Conservation (phyloP, 2,797 vertebrate species). For the Falco biarmicus region DNA sequence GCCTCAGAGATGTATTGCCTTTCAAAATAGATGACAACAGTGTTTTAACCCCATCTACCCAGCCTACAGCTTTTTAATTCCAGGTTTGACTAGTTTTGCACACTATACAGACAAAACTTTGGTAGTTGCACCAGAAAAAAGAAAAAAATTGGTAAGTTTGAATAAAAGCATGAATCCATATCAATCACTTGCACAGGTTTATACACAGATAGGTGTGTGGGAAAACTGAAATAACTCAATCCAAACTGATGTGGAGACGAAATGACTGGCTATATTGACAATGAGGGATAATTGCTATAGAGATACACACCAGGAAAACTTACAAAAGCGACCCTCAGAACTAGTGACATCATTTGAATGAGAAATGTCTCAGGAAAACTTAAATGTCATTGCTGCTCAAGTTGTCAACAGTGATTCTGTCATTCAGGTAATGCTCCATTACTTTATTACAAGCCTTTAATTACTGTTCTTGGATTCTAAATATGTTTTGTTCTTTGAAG, state of each 20-base stretch:
- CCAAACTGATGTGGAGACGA: conserved; percentile 27
- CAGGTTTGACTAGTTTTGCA: neutral
- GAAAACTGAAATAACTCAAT: conserved; percentile 45
- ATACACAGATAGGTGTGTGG: conserved; percentile 23
- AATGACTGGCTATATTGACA: conserved; percentile 39
- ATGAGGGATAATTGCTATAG: neutral
- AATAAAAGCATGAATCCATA: conserved; percentile 39
- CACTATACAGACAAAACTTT: neutral
- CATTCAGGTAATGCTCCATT: conserved; percentile 34
- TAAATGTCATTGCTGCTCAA: conserved; percentile 36
- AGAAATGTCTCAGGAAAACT: conserved; percentile 42
- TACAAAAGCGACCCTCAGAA: conserved; percentile 30
- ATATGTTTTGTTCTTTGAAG: neutral
- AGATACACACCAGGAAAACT: conserved; percentile 6
- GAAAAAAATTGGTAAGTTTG: neutral
- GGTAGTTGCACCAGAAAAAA: neutral
- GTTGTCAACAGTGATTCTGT: conserved; percentile 42
- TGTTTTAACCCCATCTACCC: neutral
- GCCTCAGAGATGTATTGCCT: neutral
- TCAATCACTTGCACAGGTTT: conserved; percentile 19
- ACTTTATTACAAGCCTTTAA: conserved; percentile 38
- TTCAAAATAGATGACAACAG: conserved; percentile 14
- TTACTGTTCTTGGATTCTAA: conserved; percentile 13
- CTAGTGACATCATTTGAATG: conserved; percentile 34
- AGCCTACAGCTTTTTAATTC: neutral